These are phyloP conservation scores for Odontocolon sp. DNA, from an alignment of 2,888 invertebrate species.

Conservation along the genomic window DNA sequence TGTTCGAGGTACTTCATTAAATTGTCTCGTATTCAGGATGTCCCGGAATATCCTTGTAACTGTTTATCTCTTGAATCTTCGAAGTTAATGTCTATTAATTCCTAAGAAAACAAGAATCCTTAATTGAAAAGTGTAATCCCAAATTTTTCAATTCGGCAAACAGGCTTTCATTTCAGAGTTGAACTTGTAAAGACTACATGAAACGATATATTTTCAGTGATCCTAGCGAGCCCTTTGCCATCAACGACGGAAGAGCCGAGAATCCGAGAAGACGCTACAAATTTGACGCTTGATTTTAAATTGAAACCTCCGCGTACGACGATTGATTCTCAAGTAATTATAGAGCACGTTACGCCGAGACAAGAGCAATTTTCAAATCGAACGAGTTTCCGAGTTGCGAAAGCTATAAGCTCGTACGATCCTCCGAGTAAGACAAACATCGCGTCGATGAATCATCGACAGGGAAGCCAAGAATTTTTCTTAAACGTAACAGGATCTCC, in stretches of 20 bases:
- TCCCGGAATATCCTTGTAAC: too few species aligned
- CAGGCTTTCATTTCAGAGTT: too few species aligned
- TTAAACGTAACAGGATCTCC: background rate
- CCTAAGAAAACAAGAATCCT: too few species aligned
- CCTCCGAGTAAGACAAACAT: slow-evolving; percentile 61
- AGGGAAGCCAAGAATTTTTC: slow-evolving; percentile 16
- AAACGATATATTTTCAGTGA: slow-evolving; percentile 58
- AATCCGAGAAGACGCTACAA: slow-evolving; percentile 10
- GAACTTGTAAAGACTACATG: too few species aligned
- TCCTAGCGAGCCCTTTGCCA: slow-evolving; percentile 71
- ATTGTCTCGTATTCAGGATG: too few species aligned
- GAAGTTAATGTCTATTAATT: too few species aligned
- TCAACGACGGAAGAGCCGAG: slow-evolving; percentile 68
- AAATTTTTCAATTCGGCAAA: too few species aligned
- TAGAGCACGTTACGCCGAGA: background rate
- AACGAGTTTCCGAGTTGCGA: slow-evolving; percentile 69
- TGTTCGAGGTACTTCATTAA: too few species aligned
- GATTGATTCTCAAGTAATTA: slow-evolving; percentile 8
- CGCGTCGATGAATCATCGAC: slow-evolving; percentile 16
- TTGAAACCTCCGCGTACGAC: background rate
- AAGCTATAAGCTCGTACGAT: slow-evolving; percentile 71
- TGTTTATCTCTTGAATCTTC: too few species aligned
- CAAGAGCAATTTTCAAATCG: slow-evolving; percentile 5
- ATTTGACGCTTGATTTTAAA: slow-evolving; percentile 10
- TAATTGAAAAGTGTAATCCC: too few species aligned